Evolutionary conservation across 2,888 invertebrate genomes (phyloP), one percentile per base, ranked within the genome.

Genomic region (Auanema sp.): DNA sequence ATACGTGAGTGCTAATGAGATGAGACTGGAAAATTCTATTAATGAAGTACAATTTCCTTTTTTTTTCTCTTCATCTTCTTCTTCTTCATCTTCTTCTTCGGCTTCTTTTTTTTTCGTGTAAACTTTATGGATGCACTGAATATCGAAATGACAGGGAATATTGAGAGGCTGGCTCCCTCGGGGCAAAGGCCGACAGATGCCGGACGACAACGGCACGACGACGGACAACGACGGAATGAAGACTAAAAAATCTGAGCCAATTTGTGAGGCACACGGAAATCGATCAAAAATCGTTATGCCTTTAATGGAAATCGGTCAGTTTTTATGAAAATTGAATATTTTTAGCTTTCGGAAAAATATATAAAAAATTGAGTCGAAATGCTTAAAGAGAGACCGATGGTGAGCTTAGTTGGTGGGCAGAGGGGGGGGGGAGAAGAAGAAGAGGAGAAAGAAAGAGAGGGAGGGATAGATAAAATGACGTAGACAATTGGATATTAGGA

Each of bases 341-440:
- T 33, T 33, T 33, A 33, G 33, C 4, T 33, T 33, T 33, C 11
- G 2, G 23, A 23, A 23, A n/a, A 57, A 24, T 16, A 57, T 16
- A 21, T 43, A 24, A 59, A 41, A 16, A 52, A 24, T n/a, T 6
- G 42, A n/a, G 16, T 40, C 18, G 23, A 44, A 33, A 25, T 18
- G 16, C 23, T n/a, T 33, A 54, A 24, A 42, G 50, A 62, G 57
- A 53, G 60, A 60, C 52, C 42, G 60, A 53, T 52, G 33, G 60
- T 42, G 43, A 43, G 43, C 16, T 18, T n/a, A 47, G 42, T 42
- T 44, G 57, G 44, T n/a, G 41, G 57, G 23, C 33, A 50, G 56
- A 24, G 47, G 14, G 23, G 16, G 14, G 42, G 51, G 2, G 41
- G 49, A 25, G 47, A 14, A 21, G 50, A 4, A 21, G 55, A 16